Base-by-base conservation (phyloP, 1,140 invertebrate genomes). In the Calycopis cecrops region DNA sequence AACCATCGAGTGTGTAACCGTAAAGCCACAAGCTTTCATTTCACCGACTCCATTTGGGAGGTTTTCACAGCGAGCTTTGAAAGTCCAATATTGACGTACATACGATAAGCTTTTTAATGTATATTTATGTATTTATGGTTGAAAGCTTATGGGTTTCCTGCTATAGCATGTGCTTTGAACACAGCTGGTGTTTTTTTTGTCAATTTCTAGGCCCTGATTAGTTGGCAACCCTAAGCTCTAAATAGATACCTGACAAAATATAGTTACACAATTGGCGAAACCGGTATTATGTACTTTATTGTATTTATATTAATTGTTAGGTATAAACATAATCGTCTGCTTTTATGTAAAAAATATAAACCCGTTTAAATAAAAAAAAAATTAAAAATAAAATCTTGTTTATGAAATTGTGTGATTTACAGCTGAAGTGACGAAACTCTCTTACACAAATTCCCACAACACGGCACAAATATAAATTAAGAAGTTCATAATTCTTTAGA, bases 11-110 rank as follows among this genome's bases (percentile, higher is more conserved):
- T 67, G 59, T 66, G 52, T 63, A 66, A 67, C 58, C 50, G 51
- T 48, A 67, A 75, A 75, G 66, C 77, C 79, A 79, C 59, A 79
- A 81, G 80, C 80, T 81, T 84, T 83, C 77, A 78, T 73, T 61
- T 65, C 61, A 61, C 52, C 49, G 50, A 56, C 52, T 57, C 52
- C 58, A 52, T 47, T 44, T 55, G 57, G 55, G 48, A 47, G 52
- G 47, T 65, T 28, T 63, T 68, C 69, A 64, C 62, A 62, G 66
- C 52, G 55, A 62, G 67, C 73, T 77, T 78, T 64, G 57, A 73
- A 75, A 74, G 83, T 86, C 83, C 83, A 84, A 81, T 86, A 86
- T 86, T 86, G 83, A 84, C 71, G 62, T 67, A 67, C 55, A 63
- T 48, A 64, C 60, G 54, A 62, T 55, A 59, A 61, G 67, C 60